A percentile compares a stretch with the other conserved stretches of the same genome.
Conservation (phyloP, 2,888 invertebrate species). For the Cynaeus angustus region DNA sequence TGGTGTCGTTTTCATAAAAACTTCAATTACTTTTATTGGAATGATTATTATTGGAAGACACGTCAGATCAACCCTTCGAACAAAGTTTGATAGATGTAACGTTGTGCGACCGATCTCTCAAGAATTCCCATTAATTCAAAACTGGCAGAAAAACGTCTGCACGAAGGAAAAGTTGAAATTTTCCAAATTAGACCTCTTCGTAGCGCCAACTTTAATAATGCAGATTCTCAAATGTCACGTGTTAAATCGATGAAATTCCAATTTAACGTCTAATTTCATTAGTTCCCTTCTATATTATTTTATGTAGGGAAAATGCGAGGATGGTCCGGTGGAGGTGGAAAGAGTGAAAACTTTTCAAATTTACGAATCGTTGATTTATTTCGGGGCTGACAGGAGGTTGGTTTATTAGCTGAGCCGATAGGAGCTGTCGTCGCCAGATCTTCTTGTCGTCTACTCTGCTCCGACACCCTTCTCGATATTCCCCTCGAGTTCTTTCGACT, state of each 20-base stretch:
- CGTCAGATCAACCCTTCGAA: conserved; percentile 34
- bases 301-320: conserved; percentile 43
- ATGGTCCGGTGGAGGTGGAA: conserved; percentile 33
- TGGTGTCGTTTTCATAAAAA: not conserved
- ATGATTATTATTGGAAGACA: conserved; percentile 35
- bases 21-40: conserved; percentile 39
- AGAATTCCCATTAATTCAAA: conserved; percentile 52
- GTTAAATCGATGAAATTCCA: conserved; percentile 66
- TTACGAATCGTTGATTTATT: conserved; percentile 52
- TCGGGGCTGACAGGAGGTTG: conserved; percentile 47
- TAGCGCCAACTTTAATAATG: conserved; percentile 58
- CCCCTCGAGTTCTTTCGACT: conserved; percentile 48
- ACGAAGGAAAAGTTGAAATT: conserved; percentile 37
- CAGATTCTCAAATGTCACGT: conserved; percentile 61
- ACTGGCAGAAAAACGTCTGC: conserved; percentile 50
- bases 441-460: conserved; percentile 51
- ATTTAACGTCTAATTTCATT: conserved; percentile 65
- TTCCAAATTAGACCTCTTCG: conserved; percentile 40
- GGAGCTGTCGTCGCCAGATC: conserved; percentile 52
- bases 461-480: conserved; percentile 50
- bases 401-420: conserved; percentile 52
- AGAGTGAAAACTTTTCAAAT: conserved; percentile 52
- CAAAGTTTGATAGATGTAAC: conserved; percentile 49
- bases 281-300: conserved; percentile 51
- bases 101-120: conserved; percentile 31